Conservation (phyloP, 2,888 invertebrate genomes). For the Papilio gigon region DNA sequence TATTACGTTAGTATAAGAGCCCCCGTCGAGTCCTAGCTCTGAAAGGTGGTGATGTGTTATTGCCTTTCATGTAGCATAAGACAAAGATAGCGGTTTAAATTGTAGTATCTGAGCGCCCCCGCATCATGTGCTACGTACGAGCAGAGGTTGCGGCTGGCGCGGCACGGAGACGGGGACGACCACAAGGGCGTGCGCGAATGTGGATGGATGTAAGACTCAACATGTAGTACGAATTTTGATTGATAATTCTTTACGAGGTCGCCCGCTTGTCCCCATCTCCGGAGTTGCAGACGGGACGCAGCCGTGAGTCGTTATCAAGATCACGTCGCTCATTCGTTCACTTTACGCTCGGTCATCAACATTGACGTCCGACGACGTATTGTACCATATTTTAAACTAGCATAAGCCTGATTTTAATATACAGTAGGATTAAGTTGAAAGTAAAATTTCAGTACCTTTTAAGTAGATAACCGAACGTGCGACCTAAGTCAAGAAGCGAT, state of each 20-base stretch:
- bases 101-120: constrained; percentile 70
- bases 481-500: constrained; percentile 82
- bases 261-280: constrained; percentile 81
- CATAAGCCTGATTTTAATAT: constrained; percentile 74
- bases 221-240: constrained; percentile 51
- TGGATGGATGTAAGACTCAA: constrained; percentile 69
- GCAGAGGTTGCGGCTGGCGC: constrained; percentile 59
- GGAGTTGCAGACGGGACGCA: constrained; percentile 73
- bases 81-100: constrained; percentile 75
- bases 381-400: constrained; percentile 80
- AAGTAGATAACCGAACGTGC: constrained; percentile 82
- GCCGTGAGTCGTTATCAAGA: constrained; percentile 79
- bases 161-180: constrained; percentile 80
- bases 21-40: constrained; percentile 73
- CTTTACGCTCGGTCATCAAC: constrained; percentile 74
- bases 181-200: constrained; percentile 72
- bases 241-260: constrained; percentile 62
- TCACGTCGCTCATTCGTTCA: constrained; percentile 80
- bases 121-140: constrained; percentile 62
- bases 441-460: constrained; percentile 79
- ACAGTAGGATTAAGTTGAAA: constrained; percentile 76
- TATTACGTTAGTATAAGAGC: constrained; percentile 76
- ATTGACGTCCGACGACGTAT: constrained; percentile 71
- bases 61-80: constrained; percentile 64
- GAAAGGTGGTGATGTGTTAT: constrained; percentile 57